Conservation (phyloP, 2,888 invertebrate genomes). For the Frankliniella fusca region DNA sequence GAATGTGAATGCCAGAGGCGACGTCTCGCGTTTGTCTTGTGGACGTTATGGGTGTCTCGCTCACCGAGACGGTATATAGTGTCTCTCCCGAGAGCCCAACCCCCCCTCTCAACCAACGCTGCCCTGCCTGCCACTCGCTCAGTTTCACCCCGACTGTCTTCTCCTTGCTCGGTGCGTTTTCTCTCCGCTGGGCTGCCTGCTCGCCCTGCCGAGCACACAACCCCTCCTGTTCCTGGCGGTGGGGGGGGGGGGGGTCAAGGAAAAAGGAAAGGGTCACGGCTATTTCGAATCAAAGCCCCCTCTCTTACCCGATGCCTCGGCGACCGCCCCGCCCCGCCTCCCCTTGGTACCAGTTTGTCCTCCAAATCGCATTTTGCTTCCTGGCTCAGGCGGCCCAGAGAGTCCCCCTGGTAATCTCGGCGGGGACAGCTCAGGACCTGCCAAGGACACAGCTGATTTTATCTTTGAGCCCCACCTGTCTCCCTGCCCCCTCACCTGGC, state of each 20-base stretch:
- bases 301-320: not conserved
- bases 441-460: constrained; percentile 24
- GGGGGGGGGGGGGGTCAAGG: too few species aligned
- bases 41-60: too few species aligned
- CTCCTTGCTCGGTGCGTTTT: not conserved
- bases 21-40: too few species aligned
- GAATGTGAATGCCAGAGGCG: too few species aligned
- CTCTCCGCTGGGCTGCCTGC: too few species aligned
- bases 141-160: not conserved
- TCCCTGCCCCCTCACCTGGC: too few species aligned
- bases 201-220: too few species aligned
- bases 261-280: too few species aligned
- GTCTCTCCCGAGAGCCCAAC: not conserved
- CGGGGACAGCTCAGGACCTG: not conserved
- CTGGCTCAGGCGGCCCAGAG: not conserved
- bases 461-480: not conserved
- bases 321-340: too few species aligned
- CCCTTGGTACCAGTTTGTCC: not conserved
- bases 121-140: not conserved
- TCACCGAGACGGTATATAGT: too few species aligned
- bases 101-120: not conserved
- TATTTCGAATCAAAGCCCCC: not conserved
- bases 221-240: too few species aligned
- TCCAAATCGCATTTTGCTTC: constrained; percentile 14
- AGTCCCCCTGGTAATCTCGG: not conserved